A percentile compares a stretch with the other conserved stretches of the same genome.
Evolutionary conservation across 2,888 invertebrate genomes (phyloP).

Genomic region (Cantharis flavilabris): DNA sequence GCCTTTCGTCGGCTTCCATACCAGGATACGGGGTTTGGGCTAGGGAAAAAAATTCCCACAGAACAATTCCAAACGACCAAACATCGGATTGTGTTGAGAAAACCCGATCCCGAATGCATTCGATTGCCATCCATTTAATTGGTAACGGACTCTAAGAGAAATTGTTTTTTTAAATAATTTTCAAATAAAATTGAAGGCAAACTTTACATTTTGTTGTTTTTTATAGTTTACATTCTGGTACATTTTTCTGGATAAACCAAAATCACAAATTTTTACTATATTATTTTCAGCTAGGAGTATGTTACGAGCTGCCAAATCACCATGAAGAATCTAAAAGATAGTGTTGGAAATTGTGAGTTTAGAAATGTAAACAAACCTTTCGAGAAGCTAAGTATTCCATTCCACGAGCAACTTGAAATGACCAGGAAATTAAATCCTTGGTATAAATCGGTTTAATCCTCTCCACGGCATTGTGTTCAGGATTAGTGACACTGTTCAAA

Average conservation of each 20-base stretch:
- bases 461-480: too few relatives aligned
- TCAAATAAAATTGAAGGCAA: neutral
- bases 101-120: slow-evolving; percentile 86
- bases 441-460: slow-evolving; percentile 72
- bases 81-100: slow-evolving; percentile 95
- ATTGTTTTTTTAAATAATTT: too few relatives aligned
- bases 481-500: too few relatives aligned
- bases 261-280: slow-evolving; percentile 95
- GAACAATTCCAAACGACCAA: slow-evolving; percentile 89
- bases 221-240: slow-evolving; percentile 88
- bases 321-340: slow-evolving; percentile 72
- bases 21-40: slow-evolving; percentile 88
- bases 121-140: slow-evolving; percentile 95
- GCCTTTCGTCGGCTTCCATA: slow-evolving; percentile 72
- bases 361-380: slow-evolving; percentile 62
- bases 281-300: slow-evolving; percentile 87
- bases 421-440: slow-evolving; percentile 85
- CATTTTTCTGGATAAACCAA: slow-evolving; percentile 91
- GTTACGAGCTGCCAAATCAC: slow-evolving; percentile 90
- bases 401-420: slow-evolving; percentile 91
- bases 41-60: slow-evolving; percentile 89
- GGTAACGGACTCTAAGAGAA: slow-evolving; percentile 73
- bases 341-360: neutral
- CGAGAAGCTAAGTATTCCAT: slow-evolving; percentile 93
- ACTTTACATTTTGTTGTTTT: slow-evolving; percentile 79